These are phyloP conservation scores for Cataglyphis livida DNA, from an alignment of 2,888 invertebrate genomes.

Conservation along the genomic window DNA sequence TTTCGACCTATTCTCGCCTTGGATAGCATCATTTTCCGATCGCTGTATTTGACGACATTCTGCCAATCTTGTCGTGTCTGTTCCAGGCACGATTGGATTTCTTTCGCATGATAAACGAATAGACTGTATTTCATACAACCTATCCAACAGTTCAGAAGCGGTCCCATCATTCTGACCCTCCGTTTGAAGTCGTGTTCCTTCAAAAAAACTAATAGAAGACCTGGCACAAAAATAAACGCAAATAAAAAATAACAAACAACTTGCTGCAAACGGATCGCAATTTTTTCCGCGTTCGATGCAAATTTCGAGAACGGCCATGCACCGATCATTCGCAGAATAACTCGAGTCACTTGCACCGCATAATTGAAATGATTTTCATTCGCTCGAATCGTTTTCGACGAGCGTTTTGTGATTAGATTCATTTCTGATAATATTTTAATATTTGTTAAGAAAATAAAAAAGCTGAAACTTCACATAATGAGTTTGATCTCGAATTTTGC, in stretches of 20 bases:
- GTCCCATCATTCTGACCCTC: constrained; percentile 70
- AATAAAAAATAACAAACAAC: constrained; percentile 65
- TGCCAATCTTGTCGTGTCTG: constrained; percentile 71
- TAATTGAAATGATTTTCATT: not conserved
- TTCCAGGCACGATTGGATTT: constrained; percentile 53
- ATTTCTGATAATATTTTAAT: not conserved
- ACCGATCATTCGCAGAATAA: not conserved
- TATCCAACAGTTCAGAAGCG: constrained; percentile 65
- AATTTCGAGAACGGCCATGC: constrained; percentile 67
- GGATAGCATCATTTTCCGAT: constrained; percentile 71
- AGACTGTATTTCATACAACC: constrained; percentile 61
- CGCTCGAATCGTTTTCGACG: not conserved
- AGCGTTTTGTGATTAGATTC: not conserved
- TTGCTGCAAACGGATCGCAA: constrained; percentile 11
- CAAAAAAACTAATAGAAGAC: constrained; percentile 66
- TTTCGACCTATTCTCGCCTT: constrained; percentile 75
- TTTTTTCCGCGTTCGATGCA: not conserved
- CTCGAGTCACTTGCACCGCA: constrained; percentile 19
- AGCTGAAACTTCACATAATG: not conserved
- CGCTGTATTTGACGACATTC: constrained; percentile 59
- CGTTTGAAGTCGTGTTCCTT: constrained; percentile 65
- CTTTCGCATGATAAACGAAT: constrained; percentile 6
- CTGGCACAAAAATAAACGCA: constrained; percentile 65
- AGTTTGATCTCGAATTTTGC: not conserved
- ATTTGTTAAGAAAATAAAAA: not conserved